A percentile compares a stretch with the other conserved stretches of the same genome.
Evolutionary conservation across 2,888 invertebrate species (phyloP).

Genomic region (Cabera pusaria): DNA sequence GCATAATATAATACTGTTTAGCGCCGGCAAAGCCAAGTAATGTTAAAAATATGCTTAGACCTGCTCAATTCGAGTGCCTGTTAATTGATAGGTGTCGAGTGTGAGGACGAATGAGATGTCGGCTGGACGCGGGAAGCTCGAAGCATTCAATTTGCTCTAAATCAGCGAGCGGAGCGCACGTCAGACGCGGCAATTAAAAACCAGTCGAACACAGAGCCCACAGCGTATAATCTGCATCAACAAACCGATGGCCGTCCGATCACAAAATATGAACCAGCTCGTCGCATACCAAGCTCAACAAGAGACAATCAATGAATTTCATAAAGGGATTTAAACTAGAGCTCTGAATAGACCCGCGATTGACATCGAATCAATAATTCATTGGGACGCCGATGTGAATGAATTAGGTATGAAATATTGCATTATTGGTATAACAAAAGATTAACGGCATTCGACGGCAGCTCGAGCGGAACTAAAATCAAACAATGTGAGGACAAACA

Average conservation of each 20-base stretch:
- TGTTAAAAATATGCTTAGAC: conserved; percentile 37
- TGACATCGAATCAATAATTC: conserved; percentile 16
- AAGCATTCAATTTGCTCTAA: conserved; percentile 71
- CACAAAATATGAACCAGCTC: conserved; percentile 44
- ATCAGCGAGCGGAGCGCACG: conserved; percentile 56
- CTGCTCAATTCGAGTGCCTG: conserved; percentile 47
- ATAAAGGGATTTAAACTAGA: conserved; percentile 34
- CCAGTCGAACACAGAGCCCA: conserved; percentile 50
- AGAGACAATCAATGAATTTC: conserved; percentile 36
- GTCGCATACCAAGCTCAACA: conserved; percentile 36
- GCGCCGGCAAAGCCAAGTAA: conserved; percentile 34
- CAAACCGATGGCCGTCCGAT: conserved; percentile 51
- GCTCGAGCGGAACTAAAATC: conserved; percentile 14
- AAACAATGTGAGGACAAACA: conserved; percentile 36
- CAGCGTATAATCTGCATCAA: conserved; percentile 63
- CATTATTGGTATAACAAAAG: conserved; percentile 7
- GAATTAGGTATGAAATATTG: conserved; percentile 8
- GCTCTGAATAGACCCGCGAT: conserved; percentile 30
- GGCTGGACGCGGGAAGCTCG: conserved; percentile 46
- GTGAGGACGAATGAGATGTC: conserved; percentile 56
- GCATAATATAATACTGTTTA: conserved; percentile 47
- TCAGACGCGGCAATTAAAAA: conserved; percentile 62
- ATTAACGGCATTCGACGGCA: conserved; percentile 26
- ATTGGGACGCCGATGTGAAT: conserved; percentile 4
- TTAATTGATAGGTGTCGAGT: conserved; percentile 63